Base-by-base conservation (phyloP, 2,888 invertebrate species). In the Scaptomyza reducta region DNA sequence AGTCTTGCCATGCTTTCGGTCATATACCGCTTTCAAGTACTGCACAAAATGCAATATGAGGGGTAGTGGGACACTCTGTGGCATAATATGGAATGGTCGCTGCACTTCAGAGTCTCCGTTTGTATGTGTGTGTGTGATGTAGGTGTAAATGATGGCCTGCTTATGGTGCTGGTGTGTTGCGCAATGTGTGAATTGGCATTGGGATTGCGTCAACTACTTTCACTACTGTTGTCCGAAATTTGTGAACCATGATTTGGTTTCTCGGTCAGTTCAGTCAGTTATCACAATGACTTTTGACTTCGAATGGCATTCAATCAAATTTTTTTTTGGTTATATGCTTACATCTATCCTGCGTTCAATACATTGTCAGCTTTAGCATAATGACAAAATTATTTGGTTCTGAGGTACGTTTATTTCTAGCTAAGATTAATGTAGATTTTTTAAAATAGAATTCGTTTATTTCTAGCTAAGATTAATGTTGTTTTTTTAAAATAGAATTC, bases 131-230 rank as follows among this genome's bases (percentile, higher is more conserved):
- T 58, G 29, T 46, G 54, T 18, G 27, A 44, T 73, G 57, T 76
- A 78, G 85, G 85, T 80, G 85, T 76, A 61, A 75, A 66, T 81
- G 68, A 84, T 80, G 62, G 60, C 50, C 78, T 61, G 70, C 61
- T 80, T 68, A 61, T 80, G 72, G 45, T 54, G 14, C 9, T 31
- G 11, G 33, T 27, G 5, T 58, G 61, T 60, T 59, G 73, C 59
- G 60, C 65, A 63, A 61, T 62, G 79, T 71, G 65, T 46, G 57
- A 67, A 51, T 59, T 46, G 49, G n/a, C 45, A 54, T 22, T 22
- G 29, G 65, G 51, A 16, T 33, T 18, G 45, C 27, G 27, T 38
- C 35, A 25, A 33, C 33, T 33, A 2, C 13, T 18, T 35, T 50
- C 14, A 35, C n/a, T 40, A 29, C 22, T 35, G 42, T 22, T 45